Percentiles rank a stretch among this genome's conserved stretches.
phyloP scores from a whole-genome alignment of 2,113 vertebrate genomes.

The Monopterus albus region DNA sequence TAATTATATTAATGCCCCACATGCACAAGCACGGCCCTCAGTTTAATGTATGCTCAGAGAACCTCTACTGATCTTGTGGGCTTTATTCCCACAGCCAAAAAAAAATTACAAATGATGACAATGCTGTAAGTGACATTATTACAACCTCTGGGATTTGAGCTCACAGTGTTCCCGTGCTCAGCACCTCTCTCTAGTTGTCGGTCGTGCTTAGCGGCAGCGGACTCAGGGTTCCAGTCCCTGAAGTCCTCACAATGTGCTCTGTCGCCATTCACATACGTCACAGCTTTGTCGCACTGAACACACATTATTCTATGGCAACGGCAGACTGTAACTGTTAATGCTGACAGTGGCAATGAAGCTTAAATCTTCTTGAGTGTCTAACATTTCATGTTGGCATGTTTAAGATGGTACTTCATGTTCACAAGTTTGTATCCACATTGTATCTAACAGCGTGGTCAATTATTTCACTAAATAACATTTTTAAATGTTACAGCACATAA shows the following conservation, averaged over 20 bases:
- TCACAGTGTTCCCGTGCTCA: conserved; percentile 40
- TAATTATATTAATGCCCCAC: neutral
- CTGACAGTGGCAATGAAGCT: neutral
- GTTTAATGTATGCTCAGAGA: too few relatives aligned
- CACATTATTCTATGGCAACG: too few relatives aligned
- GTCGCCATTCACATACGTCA: conserved; percentile 28
- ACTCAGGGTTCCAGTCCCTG: conserved; percentile 31
- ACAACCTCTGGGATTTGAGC: conserved; percentile 44
- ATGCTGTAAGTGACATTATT: conserved; percentile 50
- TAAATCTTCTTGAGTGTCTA: too few relatives aligned
- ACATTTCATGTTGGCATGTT: too few relatives aligned
- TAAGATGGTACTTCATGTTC: too few relatives aligned
- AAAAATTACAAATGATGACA: conserved; percentile 44
- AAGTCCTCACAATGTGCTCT: conserved; percentile 21
- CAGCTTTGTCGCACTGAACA: conserved; percentile 29
- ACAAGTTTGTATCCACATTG: neutral
- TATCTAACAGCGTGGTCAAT: neutral
- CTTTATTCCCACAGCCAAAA: conserved; percentile 8
- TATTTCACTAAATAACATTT: neutral
- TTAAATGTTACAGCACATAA: neutral
- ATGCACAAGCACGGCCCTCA: too few relatives aligned
- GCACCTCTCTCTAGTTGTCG: conserved; percentile 63
- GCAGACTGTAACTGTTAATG: neutral
- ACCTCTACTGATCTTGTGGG: conserved; percentile 35
- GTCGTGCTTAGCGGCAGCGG: conserved; percentile 35